phyloP scores from a whole-genome alignment of 53 echinoderm and acorn worm species.

The Pentamera pediparva region DNA sequence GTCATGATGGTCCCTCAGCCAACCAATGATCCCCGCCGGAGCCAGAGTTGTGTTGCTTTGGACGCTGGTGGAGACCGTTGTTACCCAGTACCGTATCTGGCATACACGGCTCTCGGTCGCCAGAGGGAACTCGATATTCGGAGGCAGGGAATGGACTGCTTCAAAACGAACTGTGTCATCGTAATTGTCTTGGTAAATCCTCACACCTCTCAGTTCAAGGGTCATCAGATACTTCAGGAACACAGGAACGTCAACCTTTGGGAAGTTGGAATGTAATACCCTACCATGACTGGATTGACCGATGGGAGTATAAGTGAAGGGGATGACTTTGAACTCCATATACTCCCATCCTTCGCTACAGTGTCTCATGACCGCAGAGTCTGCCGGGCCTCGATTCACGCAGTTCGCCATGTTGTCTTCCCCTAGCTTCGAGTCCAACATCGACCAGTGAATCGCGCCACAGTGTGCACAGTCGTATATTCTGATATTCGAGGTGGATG shows the following conservation, averaged over 20 bases:
- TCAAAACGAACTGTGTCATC: background rate
- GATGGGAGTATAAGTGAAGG: no score
- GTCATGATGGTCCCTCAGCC: background rate
- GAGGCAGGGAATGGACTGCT: background rate
- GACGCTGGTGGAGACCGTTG: background rate
- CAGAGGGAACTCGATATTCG: background rate
- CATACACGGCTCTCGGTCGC: background rate
- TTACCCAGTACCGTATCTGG: background rate
- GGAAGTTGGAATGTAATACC: no score
- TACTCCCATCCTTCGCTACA: background rate
- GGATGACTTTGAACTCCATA: background rate
- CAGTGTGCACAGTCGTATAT: background rate
- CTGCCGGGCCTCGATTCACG: background rate
- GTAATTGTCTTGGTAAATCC: background rate
- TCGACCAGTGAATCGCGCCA: constrained; percentile 15
- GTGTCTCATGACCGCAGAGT: constrained; percentile 12
- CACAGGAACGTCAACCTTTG: background rate
- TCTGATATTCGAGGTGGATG: constrained; percentile 9
- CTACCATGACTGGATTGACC: no score
- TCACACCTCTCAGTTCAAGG: background rate
- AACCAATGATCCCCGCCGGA: background rate
- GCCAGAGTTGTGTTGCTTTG: background rate
- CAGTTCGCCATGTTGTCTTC: constrained; percentile 7
- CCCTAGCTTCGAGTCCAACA: background rate
- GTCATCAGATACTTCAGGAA: background rate